These are phyloP conservation scores for Catharus ustulatus DNA, from an alignment of 2,797 vertebrate genomes.

Conservation along the genomic window DNA sequence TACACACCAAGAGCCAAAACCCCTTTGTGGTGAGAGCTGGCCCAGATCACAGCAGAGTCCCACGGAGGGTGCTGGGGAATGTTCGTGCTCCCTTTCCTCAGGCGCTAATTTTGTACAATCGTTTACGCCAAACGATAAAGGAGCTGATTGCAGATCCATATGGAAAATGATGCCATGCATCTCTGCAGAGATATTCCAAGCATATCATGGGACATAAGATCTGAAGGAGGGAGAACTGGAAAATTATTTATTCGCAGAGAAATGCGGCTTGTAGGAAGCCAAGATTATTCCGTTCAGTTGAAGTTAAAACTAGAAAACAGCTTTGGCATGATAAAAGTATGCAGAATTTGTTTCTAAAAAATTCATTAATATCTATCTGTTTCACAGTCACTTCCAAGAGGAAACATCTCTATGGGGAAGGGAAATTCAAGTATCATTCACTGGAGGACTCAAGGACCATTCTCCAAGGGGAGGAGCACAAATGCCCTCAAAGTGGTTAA, in stretches of 20 bases:
- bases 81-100: neutral
- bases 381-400: neutral
- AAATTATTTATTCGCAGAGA: slow-evolving; percentile 57
- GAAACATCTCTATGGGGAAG: neutral
- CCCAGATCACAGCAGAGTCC: neutral
- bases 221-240: slow-evolving; percentile 56
- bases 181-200: slow-evolving; percentile 28
- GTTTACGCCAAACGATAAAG: neutral
- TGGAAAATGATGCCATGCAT: neutral
- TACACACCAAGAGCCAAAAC: accelerated
- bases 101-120: neutral
- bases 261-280: slow-evolving; percentile 35
- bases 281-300: slow-evolving; percentile 49
- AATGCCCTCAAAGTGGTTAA: neutral
- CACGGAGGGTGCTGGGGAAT: neutral
- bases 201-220: slow-evolving; percentile 50
- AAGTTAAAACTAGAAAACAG: slow-evolving; percentile 51
- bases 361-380: slow-evolving; percentile 29
- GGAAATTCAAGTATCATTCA: neutral
- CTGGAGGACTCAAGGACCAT: neutral
- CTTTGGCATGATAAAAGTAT: slow-evolving; percentile 9
- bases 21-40: neutral
- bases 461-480: neutral
- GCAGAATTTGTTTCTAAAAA: slow-evolving; percentile 42
- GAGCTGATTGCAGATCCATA: slow-evolving; percentile 6